Percentiles rank a stretch among this genome's conserved stretches.
These are phyloP conservation scores for Tyria jacobaeae DNA, from an alignment of 2,888 invertebrate species.

Conservation along the genomic window DNA sequence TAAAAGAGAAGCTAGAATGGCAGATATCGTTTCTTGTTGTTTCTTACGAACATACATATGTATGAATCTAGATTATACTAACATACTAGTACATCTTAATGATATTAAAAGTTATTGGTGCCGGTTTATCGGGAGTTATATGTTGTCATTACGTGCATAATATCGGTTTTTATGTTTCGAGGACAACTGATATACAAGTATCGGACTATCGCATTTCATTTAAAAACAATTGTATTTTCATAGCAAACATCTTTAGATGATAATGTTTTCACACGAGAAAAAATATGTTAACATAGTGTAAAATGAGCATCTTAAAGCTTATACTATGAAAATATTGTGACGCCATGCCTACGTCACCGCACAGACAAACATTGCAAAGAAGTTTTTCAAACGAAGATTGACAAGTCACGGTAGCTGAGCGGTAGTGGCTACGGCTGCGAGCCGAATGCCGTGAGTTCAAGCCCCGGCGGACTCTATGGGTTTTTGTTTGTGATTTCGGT, in stretches of 20 bases:
- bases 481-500: too few species aligned
- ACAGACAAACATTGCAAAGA: too few species aligned
- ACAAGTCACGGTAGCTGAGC: too few species aligned
- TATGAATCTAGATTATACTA: slow-evolving; percentile 14
- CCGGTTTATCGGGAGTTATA: slow-evolving; percentile 58
- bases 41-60: slow-evolving; percentile 1
- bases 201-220: slow-evolving; percentile 44
- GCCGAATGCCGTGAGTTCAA: too few species aligned
- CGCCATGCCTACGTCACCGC: too few species aligned
- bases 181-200: slow-evolving; percentile 53
- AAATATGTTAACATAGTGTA: neutral
- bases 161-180: slow-evolving; percentile 58
- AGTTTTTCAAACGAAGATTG: too few species aligned
- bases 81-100: slow-evolving; percentile 23
- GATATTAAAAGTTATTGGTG: slow-evolving; percentile 45
- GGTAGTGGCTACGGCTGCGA: too few species aligned
- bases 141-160: slow-evolving; percentile 48
- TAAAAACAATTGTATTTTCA: slow-evolving; percentile 37
- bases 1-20: too few species aligned
- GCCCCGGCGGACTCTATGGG: too few species aligned
- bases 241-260: neutral
- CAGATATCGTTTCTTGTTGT: too few species aligned
- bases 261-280: neutral
- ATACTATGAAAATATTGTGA: too few species aligned
- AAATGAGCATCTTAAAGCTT: neutral